phyloP scores from a whole-genome alignment of 1,140 invertebrate species.

The Drosophila ohnishii region DNA sequence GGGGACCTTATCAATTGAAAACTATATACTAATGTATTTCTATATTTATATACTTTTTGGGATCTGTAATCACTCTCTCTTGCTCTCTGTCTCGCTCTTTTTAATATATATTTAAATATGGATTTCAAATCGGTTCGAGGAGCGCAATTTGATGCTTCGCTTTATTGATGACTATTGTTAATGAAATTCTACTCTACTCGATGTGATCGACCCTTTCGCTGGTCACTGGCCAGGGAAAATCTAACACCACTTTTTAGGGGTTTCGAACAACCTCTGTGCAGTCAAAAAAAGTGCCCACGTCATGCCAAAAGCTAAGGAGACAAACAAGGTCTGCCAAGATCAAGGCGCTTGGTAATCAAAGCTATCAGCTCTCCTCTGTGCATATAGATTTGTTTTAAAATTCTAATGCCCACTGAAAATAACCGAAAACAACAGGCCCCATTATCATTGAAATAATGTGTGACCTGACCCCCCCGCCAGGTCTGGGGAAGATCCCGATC shows the following conservation, averaged over 20 bases:
- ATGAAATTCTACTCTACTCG: constrained; percentile 15
- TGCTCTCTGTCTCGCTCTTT: not conserved
- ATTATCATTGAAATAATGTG: constrained; percentile 65
- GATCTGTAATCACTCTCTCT: constrained; percentile 19
- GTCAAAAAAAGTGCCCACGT: constrained; percentile 44
- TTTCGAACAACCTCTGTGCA: constrained; percentile 21
- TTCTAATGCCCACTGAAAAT: constrained; percentile 50
- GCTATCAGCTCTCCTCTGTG: constrained; percentile 56
- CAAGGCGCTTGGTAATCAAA: constrained; percentile 63
- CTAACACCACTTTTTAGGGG: constrained; percentile 21
- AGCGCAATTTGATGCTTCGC: constrained; percentile 6
- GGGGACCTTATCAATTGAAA: constrained; percentile 51
- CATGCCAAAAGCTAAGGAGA: constrained; percentile 59
- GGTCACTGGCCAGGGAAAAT: constrained; percentile 10
- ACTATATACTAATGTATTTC: constrained; percentile 26
- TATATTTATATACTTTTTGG: constrained; percentile 20
- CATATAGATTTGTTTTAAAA: constrained; percentile 47
- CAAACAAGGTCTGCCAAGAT: constrained; percentile 75
- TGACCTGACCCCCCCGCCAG: constrained; percentile 58
- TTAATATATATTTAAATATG: constrained; percentile 19
- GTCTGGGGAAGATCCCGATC: constrained; percentile 33
- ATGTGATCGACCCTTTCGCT: constrained; percentile 24
- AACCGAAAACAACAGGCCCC: constrained; percentile 56
- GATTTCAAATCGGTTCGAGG: not conserved
- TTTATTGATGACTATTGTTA: constrained; percentile 14